Percentiles rank a stretch among this genome's conserved stretches.
Evolutionary conservation across 1,140 invertebrate species (phyloP).

Genomic region (Piezodorus guildinii): DNA sequence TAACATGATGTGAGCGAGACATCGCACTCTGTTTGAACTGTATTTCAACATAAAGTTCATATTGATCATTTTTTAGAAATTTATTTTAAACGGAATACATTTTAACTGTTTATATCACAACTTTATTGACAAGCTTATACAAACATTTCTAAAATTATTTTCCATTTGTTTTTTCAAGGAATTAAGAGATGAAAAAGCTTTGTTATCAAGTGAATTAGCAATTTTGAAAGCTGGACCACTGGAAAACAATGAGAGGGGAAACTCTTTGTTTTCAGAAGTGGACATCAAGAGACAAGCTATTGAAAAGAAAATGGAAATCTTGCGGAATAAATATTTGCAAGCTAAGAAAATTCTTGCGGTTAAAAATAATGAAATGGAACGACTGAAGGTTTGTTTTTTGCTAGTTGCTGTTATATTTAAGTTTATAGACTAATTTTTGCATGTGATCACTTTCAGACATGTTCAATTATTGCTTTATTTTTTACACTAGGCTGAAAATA

Average conservation of each 20-base stretch:
- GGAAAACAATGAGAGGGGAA: constrained; percentile 20
- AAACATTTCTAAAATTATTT: neutral
- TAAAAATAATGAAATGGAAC: constrained; percentile 20
- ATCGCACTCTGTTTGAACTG: too few species aligned
- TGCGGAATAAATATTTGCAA: constrained; percentile 22
- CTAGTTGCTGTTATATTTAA: neutral
- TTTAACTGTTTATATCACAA: neutral
- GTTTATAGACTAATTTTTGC: neutral
- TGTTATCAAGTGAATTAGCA: constrained; percentile 19
- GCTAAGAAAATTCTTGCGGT: constrained; percentile 19
- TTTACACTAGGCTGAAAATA: constrained; percentile 1
- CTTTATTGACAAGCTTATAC: neutral
- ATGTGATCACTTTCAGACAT: neutral
- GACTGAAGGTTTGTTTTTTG: constrained; percentile 20
- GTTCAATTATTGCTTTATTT: neutral
- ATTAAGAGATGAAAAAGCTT: constrained; percentile 22
- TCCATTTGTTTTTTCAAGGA: constrained; percentile 15
- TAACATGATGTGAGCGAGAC: too few species aligned
- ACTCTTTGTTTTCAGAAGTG: constrained; percentile 27
- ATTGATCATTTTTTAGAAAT: too few species aligned
- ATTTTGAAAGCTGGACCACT: constrained; percentile 19
- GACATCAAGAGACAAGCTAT: constrained; percentile 23
- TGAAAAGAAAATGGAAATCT: constrained; percentile 18
- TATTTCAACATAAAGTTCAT: too few species aligned
- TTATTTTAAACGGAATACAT: too few species aligned